Evolutionary conservation across 2,113 vertebrate species (phyloP).

Genomic region (Solenodon paradoxus): DNA sequence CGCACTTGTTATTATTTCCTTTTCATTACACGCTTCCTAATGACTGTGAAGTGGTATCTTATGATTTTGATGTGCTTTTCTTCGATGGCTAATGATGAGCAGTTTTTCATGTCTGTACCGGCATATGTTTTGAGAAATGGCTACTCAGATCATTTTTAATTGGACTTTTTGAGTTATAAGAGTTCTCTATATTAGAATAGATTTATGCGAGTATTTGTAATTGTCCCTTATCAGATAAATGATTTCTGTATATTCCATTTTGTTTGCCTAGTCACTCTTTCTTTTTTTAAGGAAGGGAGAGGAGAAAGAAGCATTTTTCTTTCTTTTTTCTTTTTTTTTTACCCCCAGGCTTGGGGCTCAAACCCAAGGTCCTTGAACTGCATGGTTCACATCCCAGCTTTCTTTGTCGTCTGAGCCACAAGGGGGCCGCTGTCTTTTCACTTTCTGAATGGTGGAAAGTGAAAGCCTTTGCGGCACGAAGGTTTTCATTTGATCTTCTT

Average conservation of each 20-base stretch:
- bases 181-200: not conserved
- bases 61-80: slow-evolving; percentile 43
- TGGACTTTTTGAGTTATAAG: not conserved
- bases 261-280: too few species aligned
- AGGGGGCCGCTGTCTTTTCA: not conserved
- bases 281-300: too few species aligned
- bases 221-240: not conserved
- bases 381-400: too few species aligned
- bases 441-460: not conserved
- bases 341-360: too few species aligned
- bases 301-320: too few species aligned
- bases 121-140: not conserved
- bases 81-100: not conserved
- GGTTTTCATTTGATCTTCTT: not conserved
- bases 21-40: not conserved
- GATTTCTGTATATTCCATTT: not conserved
- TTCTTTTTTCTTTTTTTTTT: too few species aligned
- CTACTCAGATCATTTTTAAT: slow-evolving; percentile 29
- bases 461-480: not conserved
- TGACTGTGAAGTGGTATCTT: not conserved
- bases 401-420: too few species aligned
- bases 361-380: too few species aligned
- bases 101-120: slow-evolving; percentile 16
- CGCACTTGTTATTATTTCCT: not conserved
- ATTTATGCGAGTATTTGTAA: too few species aligned